Evolutionary conservation across 2,797 vertebrate genomes (phyloP), one percentile per base, ranked within the genome.

Genomic region (Phrynocephalus forsythii): DNA sequence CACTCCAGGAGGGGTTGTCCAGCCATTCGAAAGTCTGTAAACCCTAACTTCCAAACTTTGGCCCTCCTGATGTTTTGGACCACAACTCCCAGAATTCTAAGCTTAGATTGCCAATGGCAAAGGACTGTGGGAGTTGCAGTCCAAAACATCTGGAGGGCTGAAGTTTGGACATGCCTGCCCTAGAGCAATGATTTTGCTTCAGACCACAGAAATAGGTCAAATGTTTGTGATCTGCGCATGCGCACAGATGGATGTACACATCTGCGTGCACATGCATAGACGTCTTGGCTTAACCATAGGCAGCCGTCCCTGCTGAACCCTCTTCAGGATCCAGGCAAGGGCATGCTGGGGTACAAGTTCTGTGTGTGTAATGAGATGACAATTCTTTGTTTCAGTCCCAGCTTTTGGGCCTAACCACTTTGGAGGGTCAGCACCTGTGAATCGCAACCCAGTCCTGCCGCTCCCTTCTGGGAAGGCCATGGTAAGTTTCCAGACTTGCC

Each of bases 341-440:
- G 50, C 20, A n/a, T n/a, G 56, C 63, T 79, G 82, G 28, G 26
- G 22, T 83, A 68, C 56, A 82, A 63, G 83, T 90, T 66, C 63
- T 18, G 15, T 50, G 30, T 16, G 13, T 75, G 85, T 72, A 85
- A 56, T 88, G 11, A 94, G 33, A 87, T 22, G 78, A 72, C 78
- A 56, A 26, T 8, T 69, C 56, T 94, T 85, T 89, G 48, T 92
- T 66, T 90, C 92, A 97, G 96, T 97, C 96, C 96, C 97, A 96
- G 98, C 97, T 89, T 98, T 98, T 96, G 98, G 96, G 91, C 97
- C 97, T 88, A 96, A 95, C 95, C 97, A 97, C 15, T 98, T 98
- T 93, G 97, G 97, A 93, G 97, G 86, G 72, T 33, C 97, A 95
- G 97, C 98, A 94, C 96, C 97, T 91, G 95, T 97, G 88, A 93